Conservation (phyloP, 2,113 vertebrate species). For the Mesoclemmys tuberculata region DNA sequence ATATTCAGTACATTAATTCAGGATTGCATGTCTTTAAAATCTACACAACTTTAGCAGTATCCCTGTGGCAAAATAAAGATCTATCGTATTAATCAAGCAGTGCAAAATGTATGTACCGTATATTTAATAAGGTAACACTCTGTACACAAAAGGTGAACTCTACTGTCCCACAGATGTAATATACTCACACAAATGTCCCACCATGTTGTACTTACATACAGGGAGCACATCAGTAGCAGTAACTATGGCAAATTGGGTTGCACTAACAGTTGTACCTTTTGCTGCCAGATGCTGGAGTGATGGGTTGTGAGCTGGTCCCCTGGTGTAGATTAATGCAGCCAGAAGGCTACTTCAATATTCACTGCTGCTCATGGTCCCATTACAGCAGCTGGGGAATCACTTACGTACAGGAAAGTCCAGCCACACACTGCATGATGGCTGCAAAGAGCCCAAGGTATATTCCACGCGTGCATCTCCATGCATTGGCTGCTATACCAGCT, state of each 20-base stretch:
- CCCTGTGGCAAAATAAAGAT: not conserved
- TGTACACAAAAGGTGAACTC: not conserved
- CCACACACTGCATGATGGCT: no score
- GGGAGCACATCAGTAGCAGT: not conserved
- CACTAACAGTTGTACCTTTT: not conserved
- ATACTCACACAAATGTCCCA: not conserved
- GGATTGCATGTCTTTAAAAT: not conserved
- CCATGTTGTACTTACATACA: not conserved
- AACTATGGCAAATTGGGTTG: not conserved
- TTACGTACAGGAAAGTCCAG: no score
- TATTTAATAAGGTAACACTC: not conserved
- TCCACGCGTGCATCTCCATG: no score
- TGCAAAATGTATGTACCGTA: not conserved
- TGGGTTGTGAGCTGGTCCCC: no score
- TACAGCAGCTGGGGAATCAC: no score
- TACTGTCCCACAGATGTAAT: not conserved
- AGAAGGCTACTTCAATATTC: no score
- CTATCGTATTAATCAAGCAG: not conserved
- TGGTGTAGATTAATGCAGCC: no score
- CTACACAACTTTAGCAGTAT: not conserved
- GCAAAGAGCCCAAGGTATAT: no score
- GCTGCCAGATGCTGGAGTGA: not conserved
- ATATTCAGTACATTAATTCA: not conserved
- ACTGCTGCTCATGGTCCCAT: no score
- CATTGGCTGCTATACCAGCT: no score